Conservation (phyloP, 2,888 invertebrate species). For the Dinocampus coccinellae region DNA sequence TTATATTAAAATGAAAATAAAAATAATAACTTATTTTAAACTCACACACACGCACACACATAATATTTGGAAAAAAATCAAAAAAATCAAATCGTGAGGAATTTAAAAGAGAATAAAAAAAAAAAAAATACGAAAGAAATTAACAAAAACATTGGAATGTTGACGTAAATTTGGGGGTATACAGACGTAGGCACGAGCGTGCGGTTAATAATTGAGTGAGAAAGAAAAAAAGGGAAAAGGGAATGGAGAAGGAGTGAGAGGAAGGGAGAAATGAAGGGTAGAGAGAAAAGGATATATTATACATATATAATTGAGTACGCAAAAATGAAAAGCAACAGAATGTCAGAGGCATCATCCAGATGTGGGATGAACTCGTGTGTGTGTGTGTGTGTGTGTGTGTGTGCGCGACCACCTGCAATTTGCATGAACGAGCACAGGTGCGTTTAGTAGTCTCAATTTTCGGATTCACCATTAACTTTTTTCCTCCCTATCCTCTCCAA, state of each 20-base stretch:
- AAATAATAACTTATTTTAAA: background rate
- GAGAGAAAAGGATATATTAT: too few species aligned
- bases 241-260: slow-evolving; percentile 8
- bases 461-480: slow-evolving; percentile 13
- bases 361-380: slow-evolving; percentile 43
- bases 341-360: slow-evolving; percentile 34
- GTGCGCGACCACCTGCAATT: slow-evolving; percentile 44
- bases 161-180: slow-evolving; percentile 31
- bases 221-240: slow-evolving; percentile 3
- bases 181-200: slow-evolving; percentile 34
- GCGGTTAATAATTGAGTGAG: slow-evolving; percentile 38
- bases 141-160: too few species aligned
- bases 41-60: background rate
- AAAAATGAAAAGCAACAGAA: slow-evolving; percentile 13
- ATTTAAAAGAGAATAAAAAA: slow-evolving; percentile 23
- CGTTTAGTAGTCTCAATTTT: slow-evolving; percentile 38
- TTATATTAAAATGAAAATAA: too few species aligned
- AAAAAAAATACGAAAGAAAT: too few species aligned
- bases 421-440: slow-evolving; percentile 44
- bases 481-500: background rate
- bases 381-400: too few species aligned
- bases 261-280: slow-evolving; percentile 19
- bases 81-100: too few species aligned
- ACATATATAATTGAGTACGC: too few species aligned
- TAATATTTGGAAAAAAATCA: too few species aligned